These are phyloP conservation scores for Muscina levida DNA, from an alignment of 2,888 invertebrate genomes.

Conservation along the genomic window DNA sequence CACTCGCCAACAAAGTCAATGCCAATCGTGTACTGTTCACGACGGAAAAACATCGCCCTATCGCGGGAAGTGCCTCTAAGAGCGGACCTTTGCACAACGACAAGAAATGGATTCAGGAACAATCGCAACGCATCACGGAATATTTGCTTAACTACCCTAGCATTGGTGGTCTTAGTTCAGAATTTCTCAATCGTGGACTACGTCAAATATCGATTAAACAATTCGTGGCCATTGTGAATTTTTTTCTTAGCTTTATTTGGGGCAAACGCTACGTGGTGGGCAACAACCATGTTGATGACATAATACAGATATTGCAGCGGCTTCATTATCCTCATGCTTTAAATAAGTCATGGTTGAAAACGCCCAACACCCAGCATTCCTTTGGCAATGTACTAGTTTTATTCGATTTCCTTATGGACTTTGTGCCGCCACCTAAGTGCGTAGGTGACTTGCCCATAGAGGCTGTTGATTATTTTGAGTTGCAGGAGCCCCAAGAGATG, in stretches of 20 bases:
- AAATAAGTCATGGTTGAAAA: conserved; percentile 78
- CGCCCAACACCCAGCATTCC: conserved; percentile 78
- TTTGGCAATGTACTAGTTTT: conserved; percentile 76
- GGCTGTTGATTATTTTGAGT: conserved; percentile 56
- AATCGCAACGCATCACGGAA: conserved; percentile 72
- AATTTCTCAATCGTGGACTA: conserved; percentile 70
- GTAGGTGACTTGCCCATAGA: conserved; percentile 13
- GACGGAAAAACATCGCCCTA: conserved; percentile 72
- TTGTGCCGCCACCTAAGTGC: conserved; percentile 68
- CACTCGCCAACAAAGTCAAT: conserved; percentile 51
- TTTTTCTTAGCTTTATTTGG: conserved; percentile 74
- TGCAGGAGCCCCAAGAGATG: conserved; percentile 66
- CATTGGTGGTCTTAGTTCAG: conserved; percentile 68
- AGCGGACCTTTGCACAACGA: conserved; percentile 71
- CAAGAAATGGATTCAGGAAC: conserved; percentile 76
- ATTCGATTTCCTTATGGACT: conserved; percentile 76
- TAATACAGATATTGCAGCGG: conserved; percentile 73
- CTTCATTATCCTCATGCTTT: conserved; percentile 77
- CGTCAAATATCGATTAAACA: conserved; percentile 79
- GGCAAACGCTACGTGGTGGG: conserved; percentile 74
- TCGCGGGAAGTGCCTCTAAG: background rate
- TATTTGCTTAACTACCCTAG: conserved; percentile 67
- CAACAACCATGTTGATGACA: conserved; percentile 76
- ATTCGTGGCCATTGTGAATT: conserved; percentile 75
- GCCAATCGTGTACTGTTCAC: conserved; percentile 67